Percentiles rank a stretch among this genome's conserved stretches.
Evolutionary conservation across 2,797 vertebrate species (phyloP).

Genomic region (Centropyge bicolor): DNA sequence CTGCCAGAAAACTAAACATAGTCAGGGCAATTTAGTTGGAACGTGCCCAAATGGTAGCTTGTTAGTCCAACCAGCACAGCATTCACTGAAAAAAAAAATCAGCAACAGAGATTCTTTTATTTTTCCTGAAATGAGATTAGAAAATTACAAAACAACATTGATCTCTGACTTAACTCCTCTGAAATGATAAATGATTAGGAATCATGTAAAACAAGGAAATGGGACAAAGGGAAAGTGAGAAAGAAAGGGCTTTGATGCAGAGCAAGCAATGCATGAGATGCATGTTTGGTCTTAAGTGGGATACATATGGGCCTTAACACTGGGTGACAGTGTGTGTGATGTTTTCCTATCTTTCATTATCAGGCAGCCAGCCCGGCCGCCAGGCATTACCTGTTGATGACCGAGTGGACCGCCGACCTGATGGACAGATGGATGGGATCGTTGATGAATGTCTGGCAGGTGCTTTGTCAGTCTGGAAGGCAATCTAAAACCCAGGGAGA

Average conservation of each 20-base stretch:
- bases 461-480: constrained; percentile 90
- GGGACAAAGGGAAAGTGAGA: constrained; percentile 19
- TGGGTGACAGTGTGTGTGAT: constrained; percentile 85
- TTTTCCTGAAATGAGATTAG: constrained; percentile 52
- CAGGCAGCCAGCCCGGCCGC: constrained; percentile 73
- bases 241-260: constrained; percentile 25
- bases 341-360: constrained; percentile 89
- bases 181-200: constrained; percentile 63
- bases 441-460: constrained; percentile 88
- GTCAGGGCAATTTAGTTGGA: constrained; percentile 76
- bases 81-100: constrained; percentile 17
- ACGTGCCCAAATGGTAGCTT: constrained; percentile 69
- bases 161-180: constrained; percentile 54
- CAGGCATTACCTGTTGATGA: constrained; percentile 89
- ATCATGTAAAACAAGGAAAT: constrained; percentile 48
- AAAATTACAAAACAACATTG: constrained; percentile 60
- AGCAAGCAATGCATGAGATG: constrained; percentile 73
- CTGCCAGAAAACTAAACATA: constrained; percentile 82
- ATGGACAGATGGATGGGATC: constrained; percentile 90
- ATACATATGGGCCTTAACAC: constrained; percentile 84
- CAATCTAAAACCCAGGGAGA: constrained; percentile 85
- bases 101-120: constrained; percentile 50
- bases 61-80: constrained; percentile 62
- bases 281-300: constrained; percentile 81
- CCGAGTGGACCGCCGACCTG: constrained; percentile 81